phyloP scores from a whole-genome alignment of 2,888 invertebrate genomes.

The Limnephilus auricula region DNA sequence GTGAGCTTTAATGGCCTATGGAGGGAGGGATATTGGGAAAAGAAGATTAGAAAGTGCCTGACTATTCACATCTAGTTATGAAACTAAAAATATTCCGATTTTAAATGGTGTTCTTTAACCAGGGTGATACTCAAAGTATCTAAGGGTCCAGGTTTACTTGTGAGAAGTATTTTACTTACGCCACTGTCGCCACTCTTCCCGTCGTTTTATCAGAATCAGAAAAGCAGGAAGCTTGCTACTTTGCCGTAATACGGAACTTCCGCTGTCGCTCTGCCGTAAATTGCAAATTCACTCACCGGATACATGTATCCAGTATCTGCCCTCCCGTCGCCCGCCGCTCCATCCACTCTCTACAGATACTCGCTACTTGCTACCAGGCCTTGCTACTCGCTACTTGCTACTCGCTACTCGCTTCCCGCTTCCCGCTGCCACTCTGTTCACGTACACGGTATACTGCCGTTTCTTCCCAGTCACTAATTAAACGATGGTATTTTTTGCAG shows the following conservation, averaged over 20 bases:
- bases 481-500: background rate
- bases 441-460: background rate
- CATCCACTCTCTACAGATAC: background rate
- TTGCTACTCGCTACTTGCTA: too few species aligned
- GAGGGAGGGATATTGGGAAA: too few species aligned
- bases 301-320: conserved; percentile 36
- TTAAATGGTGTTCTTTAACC: background rate
- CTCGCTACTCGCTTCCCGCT: background rate
- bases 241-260: conserved; percentile 61
- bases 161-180: background rate
- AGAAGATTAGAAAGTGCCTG: too few species aligned
- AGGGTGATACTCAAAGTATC: background rate
- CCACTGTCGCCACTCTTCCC: background rate
- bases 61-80: too few species aligned
- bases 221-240: conserved; percentile 58
- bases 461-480: background rate
- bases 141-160: too few species aligned
- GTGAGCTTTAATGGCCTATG: too few species aligned
- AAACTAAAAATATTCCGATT: too few species aligned
- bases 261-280: conserved; percentile 57
- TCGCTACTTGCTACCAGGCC: background rate
- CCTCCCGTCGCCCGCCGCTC: background rate
- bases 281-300: conserved; percentile 57
- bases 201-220: conserved; percentile 33
- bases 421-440: background rate